Evolutionary conservation across 2,113 vertebrate genomes (phyloP).

Genomic region (Hirundichthys speculiger): DNA sequence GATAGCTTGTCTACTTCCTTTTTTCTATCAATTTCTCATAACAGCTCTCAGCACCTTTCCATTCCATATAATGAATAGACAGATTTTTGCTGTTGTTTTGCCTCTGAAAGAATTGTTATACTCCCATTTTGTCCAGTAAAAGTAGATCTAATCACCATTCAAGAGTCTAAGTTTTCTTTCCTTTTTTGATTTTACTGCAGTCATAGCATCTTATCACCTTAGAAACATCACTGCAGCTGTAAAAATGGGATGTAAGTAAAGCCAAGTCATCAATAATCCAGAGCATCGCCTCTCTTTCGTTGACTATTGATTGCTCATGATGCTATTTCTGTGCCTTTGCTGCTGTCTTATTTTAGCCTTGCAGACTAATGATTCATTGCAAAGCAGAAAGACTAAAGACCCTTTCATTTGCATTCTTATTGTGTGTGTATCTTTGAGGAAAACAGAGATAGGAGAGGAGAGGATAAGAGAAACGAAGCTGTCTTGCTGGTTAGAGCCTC

Average conservation of each 20-base stretch:
- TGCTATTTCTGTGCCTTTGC: slow-evolving; percentile 62
- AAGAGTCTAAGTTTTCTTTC: slow-evolving; percentile 4
- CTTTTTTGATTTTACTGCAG: slow-evolving; percentile 23
- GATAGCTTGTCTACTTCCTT: neutral
- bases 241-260: slow-evolving; percentile 22
- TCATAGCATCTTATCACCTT: neutral
- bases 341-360: slow-evolving; percentile 62
- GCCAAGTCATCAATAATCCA: slow-evolving; percentile 59
- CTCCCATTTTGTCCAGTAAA: no score
- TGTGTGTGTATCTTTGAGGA: slow-evolving; percentile 30
- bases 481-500: slow-evolving; percentile 26
- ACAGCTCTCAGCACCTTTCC: neutral
- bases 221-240: neutral
- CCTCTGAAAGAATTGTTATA: no score
- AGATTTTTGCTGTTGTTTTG: neutral
- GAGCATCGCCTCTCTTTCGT: slow-evolving; percentile 35
- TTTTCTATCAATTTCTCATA: neutral
- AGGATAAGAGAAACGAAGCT: slow-evolving; percentile 16
- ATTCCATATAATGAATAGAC: slow-evolving; percentile 13
- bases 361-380: slow-evolving; percentile 59
- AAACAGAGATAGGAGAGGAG: slow-evolving; percentile 24
- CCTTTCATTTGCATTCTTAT: slow-evolving; percentile 42
- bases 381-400: slow-evolving; percentile 46
- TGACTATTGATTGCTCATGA: slow-evolving; percentile 59
- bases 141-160: no score